A percentile compares a stretch with the other conserved stretches of the same genome.
These are phyloP conservation scores for Perodicticus potto DNA, from an alignment of 2,797 vertebrate species.

Conservation along the genomic window DNA sequence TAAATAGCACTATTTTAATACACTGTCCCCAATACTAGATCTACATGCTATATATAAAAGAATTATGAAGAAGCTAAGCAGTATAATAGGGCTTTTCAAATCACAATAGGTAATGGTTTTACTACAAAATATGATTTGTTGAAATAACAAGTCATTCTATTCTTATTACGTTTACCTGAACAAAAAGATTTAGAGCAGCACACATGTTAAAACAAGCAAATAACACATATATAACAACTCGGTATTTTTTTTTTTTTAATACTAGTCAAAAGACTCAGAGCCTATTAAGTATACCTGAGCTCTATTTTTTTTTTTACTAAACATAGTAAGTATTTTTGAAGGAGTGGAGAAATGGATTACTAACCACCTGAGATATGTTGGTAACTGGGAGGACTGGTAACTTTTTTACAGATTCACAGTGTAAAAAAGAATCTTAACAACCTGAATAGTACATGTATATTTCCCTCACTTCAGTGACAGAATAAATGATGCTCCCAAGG, in stretches of 20 bases:
- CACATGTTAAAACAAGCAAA: background rate
- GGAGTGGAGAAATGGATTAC: background rate
- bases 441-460: background rate
- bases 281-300: background rate
- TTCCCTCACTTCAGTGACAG: background rate
- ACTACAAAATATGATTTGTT: constrained; percentile 10
- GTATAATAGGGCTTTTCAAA: background rate
- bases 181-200: background rate
- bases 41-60: background rate
- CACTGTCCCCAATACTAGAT: background rate
- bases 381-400: background rate
- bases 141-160: constrained; percentile 28
- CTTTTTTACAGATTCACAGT: background rate
- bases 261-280: constrained; percentile 9
- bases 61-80: constrained; percentile 18
- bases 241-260: constrained; percentile 2
- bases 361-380: background rate
- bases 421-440: background rate
- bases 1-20: background rate
- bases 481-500: constrained; percentile 7
- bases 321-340: background rate
- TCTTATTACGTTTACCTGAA: background rate
- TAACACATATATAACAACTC: background rate
- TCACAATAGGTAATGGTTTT: background rate
- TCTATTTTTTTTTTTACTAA: background rate